Evolutionary conservation across 1,140 invertebrate genomes (phyloP), one percentile per base, ranked within the genome.

Genomic region (Drosophila kohkoa): DNA sequence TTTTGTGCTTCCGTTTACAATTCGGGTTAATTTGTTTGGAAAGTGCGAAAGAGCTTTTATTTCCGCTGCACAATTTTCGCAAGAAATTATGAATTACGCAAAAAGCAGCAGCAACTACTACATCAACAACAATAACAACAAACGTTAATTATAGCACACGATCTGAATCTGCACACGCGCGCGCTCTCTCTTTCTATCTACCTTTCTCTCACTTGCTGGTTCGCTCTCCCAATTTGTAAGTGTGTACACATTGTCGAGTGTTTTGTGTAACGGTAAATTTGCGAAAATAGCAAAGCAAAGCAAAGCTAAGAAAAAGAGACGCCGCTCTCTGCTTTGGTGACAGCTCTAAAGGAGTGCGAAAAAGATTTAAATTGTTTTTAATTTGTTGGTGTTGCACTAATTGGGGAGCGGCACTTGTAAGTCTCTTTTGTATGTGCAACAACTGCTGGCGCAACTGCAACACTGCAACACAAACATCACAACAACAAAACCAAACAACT

Each of bases 1-100:
- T 76, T 49, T 75, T 63, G 13, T 58, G 77, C 60, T 88, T 88
- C 85, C 85, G 85, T 70, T 83, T 35, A 49, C 63, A 68, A 88
- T 87, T 87, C 75, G 83, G 83, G 83, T 81, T 88, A 88, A 89
- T 83, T 89, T 83, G 69, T 83, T 87, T 87, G 63, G 82, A 85
- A 86, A 85, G 81, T 88, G 70, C 67, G 30, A 60, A 60, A 41
- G 58, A 64, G 52, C 59, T 75, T 76, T 72, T 79, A 77, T 79
- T 85, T 81, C 82, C 81, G 81, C 48, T 75, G 74, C 67, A 82
- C 68, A 72, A 59, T 82, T 71, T 82, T 79, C 64, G 52, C 81
- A 69, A 81, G 43, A 75, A 71, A 65, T 71, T 59, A 75, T 75
- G 49, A 75, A 58, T 71, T 75, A 75, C 73, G 38, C 77, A 69